Conservation (phyloP, 2,797 vertebrate species). For the Labeo calbasu region DNA sequence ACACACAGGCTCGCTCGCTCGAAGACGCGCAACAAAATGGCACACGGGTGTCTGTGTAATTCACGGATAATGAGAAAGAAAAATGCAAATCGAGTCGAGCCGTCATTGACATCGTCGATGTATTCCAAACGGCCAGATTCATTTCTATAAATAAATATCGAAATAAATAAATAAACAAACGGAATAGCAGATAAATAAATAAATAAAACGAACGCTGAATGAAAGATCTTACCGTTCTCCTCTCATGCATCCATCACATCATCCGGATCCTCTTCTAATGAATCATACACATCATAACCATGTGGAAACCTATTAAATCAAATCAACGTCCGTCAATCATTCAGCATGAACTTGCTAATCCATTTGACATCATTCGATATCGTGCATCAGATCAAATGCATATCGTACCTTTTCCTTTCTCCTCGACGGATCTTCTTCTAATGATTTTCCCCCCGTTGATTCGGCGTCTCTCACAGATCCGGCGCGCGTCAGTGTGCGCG, state of each 20-base stretch:
- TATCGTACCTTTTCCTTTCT: constrained; percentile 35
- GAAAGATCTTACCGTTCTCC: constrained; percentile 33
- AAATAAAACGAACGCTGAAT: constrained; percentile 3
- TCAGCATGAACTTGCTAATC: neutral
- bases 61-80: constrained; percentile 37
- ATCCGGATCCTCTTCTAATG: constrained; percentile 33
- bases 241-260: constrained; percentile 34
- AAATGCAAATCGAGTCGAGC: constrained; percentile 73
- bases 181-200: constrained; percentile 11
- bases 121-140: neutral
- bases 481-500: constrained; percentile 41
- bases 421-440: constrained; percentile 28
- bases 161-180: neutral
- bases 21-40: constrained; percentile 48
- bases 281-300: neutral
- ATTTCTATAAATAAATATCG: neutral
- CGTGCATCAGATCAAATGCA: neutral
- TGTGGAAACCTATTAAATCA: constrained; percentile 37
- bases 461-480: constrained; percentile 29
- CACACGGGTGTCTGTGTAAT: constrained; percentile 50
- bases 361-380: neutral
- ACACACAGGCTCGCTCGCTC: constrained; percentile 16
- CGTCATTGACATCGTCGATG: constrained; percentile 65
- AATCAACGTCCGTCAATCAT: constrained; percentile 8
- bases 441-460: constrained; percentile 20